Evolutionary conservation across 1,140 invertebrate species (phyloP), one percentile per base, ranked within the genome.

Genomic region (Acromyrmex heyeri): DNA sequence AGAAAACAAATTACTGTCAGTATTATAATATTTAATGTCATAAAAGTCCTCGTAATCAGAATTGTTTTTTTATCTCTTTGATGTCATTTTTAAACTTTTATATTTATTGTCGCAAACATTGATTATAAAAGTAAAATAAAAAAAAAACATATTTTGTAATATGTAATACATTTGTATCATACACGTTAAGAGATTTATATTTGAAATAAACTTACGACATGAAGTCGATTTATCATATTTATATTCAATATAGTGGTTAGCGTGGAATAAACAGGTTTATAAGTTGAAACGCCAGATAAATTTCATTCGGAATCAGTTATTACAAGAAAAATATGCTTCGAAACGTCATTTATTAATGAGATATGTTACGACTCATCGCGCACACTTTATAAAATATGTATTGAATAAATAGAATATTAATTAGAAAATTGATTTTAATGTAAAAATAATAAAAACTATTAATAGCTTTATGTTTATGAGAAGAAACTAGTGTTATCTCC

Each of bases 201-300:
- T 34, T 12, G 7, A 30, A 27, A 27, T 48, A n/a, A 38, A 87
- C 24, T 88, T 48, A 82, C 18, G 3, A 1, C n/a, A 27, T n/a
- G 27, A 72, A 87, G 24, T 24, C 30, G n/a, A 24, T 65, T 55
- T 83, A 86, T 88, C 73, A 53, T 59, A 50, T 83, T 88, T 88
- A 86, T 72, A 67, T 53, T 34, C 75, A 27, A 81, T 79, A 55
- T 57, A 69, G 24, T 53, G n/a, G n/a, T 67, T 67, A 34, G 62
- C n/a, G 4, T 64, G 44, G 27, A 24, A 67, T 27, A 44, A 79
- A 69, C 77, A 55, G 62, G 48, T 79, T 79, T 38, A 38, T 67
- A 44, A 48, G 38, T 78, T 67, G 24, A 50, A 79, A 27, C 27
- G 7, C 5, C 76, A 50, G 76, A 79, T 79, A 79, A 67, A 79